Evolutionary conservation across 2,113 vertebrate species (phyloP).

Genomic region (Pristiophorus japonicus): DNA sequence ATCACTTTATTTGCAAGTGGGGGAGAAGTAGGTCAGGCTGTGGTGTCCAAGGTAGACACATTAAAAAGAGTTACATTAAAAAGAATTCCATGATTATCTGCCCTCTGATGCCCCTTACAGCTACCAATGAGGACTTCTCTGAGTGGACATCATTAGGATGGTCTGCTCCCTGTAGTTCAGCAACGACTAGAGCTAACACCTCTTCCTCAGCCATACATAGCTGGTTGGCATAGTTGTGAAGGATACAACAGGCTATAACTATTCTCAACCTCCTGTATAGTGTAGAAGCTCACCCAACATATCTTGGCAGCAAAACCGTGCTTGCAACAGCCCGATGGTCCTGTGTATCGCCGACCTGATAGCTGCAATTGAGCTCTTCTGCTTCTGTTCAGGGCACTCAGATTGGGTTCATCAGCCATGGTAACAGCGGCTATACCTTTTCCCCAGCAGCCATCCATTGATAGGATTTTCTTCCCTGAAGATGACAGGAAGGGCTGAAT

Average conservation of each 20-base stretch:
- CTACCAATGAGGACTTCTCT: background rate
- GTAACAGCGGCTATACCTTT: background rate
- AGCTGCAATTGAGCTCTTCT: background rate
- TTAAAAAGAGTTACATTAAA: background rate
- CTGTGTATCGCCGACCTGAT: background rate
- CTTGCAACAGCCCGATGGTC: background rate
- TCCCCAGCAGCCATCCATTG: background rate
- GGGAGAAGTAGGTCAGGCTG: background rate
- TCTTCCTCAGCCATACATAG: background rate
- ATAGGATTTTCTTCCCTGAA: background rate
- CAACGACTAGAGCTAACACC: background rate
- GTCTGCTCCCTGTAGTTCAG: background rate
- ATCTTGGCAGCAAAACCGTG: background rate
- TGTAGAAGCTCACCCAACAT: background rate
- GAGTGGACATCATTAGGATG: background rate
- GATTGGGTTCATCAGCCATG: background rate
- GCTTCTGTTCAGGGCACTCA: background rate
- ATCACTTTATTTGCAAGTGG: background rate
- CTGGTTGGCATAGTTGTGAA: background rate
- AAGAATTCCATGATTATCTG: background rate
- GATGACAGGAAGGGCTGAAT: background rate
- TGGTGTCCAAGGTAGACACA: background rate
- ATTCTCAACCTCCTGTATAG: background rate
- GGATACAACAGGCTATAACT: background rate
- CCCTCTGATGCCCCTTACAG: background rate